phyloP scores from a whole-genome alignment of 2,888 invertebrate genomes.

The Carabus problematicus region DNA sequence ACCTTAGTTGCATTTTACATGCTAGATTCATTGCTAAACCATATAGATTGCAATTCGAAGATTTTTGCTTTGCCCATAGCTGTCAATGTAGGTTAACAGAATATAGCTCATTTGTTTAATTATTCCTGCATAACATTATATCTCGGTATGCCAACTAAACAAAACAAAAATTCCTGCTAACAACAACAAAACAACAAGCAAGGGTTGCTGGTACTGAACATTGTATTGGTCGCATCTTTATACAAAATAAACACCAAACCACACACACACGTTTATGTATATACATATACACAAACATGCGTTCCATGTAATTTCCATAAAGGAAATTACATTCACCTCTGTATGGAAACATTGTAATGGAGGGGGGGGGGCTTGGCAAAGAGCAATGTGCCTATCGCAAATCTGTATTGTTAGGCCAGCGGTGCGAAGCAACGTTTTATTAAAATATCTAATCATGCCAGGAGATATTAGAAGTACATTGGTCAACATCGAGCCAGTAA shows the following conservation, averaged over 20 bases:
- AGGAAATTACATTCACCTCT: conserved; percentile 21
- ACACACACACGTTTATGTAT: background rate
- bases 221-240: background rate
- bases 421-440: conserved; percentile 1
- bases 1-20: too few relatives aligned
- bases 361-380: background rate
- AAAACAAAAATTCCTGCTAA: background rate
- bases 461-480: too few relatives aligned
- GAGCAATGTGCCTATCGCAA: background rate
- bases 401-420: background rate
- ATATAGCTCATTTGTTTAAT: too few relatives aligned
- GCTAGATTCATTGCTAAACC: too few relatives aligned
- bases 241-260: background rate
- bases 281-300: conserved; percentile 10
- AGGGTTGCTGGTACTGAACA: background rate
- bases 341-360: background rate
- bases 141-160: too few relatives aligned
- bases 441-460: conserved; percentile 8
- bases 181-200: background rate
- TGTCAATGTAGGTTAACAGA: too few relatives aligned
- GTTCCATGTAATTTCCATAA: conserved; percentile 13
- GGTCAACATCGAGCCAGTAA: too few relatives aligned
- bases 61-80: too few relatives aligned
- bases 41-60: too few relatives aligned
- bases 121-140: too few relatives aligned